Evolutionary conservation across 2,797 vertebrate genomes (phyloP).

Genomic region (Fistularia tabacaria): DNA sequence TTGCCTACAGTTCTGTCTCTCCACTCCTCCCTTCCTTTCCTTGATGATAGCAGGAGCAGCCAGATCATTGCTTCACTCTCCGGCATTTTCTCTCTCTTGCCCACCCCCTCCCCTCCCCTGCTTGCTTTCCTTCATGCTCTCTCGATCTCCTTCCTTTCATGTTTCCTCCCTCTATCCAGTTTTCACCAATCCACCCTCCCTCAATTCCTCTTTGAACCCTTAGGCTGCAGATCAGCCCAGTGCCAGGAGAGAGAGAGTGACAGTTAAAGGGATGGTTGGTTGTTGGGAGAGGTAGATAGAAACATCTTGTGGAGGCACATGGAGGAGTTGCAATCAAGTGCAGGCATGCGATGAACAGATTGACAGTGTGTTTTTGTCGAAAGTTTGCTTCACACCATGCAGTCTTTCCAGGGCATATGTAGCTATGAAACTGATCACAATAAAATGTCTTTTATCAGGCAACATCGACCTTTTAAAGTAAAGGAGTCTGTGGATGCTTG

Average conservation of each 20-base stretch:
- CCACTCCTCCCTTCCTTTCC: constrained; percentile 48
- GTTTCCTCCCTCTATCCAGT: constrained; percentile 38
- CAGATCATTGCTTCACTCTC: constrained; percentile 62
- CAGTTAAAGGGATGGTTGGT: constrained; percentile 13
- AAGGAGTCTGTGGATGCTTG: no score
- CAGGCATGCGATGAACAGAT: background rate
- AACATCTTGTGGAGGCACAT: no score
- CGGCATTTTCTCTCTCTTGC: constrained; percentile 28
- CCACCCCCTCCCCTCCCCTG: constrained; percentile 38
- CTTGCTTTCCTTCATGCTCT: constrained; percentile 27
- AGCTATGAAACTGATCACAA: no score
- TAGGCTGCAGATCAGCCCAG: constrained; percentile 45
- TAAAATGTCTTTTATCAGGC: no score
- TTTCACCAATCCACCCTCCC: constrained; percentile 32
- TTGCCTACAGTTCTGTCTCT: constrained; percentile 20
- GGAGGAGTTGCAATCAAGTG: background rate
- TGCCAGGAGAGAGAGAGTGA: constrained; percentile 35
- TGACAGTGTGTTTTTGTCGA: no score
- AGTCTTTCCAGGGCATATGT: no score
- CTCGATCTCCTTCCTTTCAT: constrained; percentile 45
- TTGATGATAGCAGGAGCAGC: constrained; percentile 47
- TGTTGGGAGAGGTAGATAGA: constrained; percentile 5
- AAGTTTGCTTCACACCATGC: no score
- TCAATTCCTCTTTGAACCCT: constrained; percentile 45
- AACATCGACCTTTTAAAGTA: no score